phyloP scores from a whole-genome alignment of 2,797 vertebrate species.

The Knipowitschia caucasica region DNA sequence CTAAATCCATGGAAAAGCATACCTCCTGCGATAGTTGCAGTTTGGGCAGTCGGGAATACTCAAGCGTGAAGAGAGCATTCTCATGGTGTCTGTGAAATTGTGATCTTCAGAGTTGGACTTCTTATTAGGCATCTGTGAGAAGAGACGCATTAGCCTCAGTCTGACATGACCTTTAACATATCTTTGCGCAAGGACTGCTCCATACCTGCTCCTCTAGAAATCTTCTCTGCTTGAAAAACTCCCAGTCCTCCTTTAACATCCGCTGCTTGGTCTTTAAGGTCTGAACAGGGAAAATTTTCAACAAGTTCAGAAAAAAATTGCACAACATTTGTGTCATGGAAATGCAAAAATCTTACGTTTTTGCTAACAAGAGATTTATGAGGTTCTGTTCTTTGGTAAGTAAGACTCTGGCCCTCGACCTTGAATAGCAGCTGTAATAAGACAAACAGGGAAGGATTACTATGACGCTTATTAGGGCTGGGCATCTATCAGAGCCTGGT shows the following conservation, averaged over 20 bases:
- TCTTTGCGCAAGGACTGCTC: constrained; percentile 42
- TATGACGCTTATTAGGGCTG: neutral
- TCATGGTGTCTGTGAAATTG: constrained; percentile 95
- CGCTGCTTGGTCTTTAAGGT: constrained; percentile 90
- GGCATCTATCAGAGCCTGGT: too few relatives aligned
- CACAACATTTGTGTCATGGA: constrained; percentile 6
- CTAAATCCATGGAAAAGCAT: too few relatives aligned
- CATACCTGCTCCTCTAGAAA: constrained; percentile 96
- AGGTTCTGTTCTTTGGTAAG: constrained; percentile 77
- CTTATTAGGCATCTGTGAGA: constrained; percentile 84
- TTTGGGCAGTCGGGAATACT: constrained; percentile 96
- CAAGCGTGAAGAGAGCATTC: constrained; percentile 91
- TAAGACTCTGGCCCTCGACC: constrained; percentile 75
- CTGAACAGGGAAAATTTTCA: too few relatives aligned
- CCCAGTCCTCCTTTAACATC: constrained; percentile 94
- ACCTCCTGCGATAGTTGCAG: constrained; percentile 95
- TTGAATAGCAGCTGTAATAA: constrained; percentile 75
- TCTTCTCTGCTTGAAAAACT: constrained; percentile 91
- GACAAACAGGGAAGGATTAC: neutral
- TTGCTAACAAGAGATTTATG: constrained; percentile 81
- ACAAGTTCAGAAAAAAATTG: too few relatives aligned
- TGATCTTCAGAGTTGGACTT: constrained; percentile 85
- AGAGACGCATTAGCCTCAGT: too few relatives aligned
- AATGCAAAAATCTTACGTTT: constrained; percentile 64
- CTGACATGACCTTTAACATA: neutral